Evolutionary conservation across 2,113 vertebrate species (phyloP), one percentile per base, ranked within the genome.

Genomic region (Melanotaenia duboulayi): DNA sequence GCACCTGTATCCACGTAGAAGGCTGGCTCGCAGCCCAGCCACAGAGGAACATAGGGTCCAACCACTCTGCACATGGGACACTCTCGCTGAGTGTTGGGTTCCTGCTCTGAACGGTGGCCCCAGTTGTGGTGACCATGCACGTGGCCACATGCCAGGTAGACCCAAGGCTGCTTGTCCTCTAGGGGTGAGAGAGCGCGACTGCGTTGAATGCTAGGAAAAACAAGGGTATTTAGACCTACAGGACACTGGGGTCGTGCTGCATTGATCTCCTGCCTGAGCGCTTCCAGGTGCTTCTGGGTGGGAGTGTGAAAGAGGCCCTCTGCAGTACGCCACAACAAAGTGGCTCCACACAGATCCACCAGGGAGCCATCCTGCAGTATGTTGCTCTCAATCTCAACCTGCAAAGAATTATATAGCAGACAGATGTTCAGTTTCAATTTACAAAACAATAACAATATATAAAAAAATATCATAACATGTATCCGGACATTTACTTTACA

Each of bases 81-180:
- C 73, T 99, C 98, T 3, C 98, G 90, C 91, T 97, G 96, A 13
- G 86, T 39, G 2, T 96, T 95, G 84, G 95, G 91, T 76, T 96
- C 97, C 0, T 93, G 90, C 90, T 98, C 97, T 0, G 96, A 96
- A 11, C 98, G 96, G 61, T 99, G 96, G 63, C 98, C 98, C 98
- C 98, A 99, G 94, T 98, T 96, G 91, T 99, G 97, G 82, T 98
- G 96, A 54, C 98, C 98, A 0, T 99, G 98, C 58, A 99, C 97
- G 0, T 99, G 98, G 62, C 97, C 97, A 0, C 98, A 99, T 63
- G 95, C 97, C 87, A 99, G 91, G 84, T 98, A 99, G 0, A 96
- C 97, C 97, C 97, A 99, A 0, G 97, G 97, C 93, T 97, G 97
- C 87, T 99, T 99, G 78, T 99, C 98, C 81, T 99, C 97, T 23